Evolutionary conservation across 1,140 invertebrate species (phyloP).

Genomic region (Sitodiplosis mosellana): DNA sequence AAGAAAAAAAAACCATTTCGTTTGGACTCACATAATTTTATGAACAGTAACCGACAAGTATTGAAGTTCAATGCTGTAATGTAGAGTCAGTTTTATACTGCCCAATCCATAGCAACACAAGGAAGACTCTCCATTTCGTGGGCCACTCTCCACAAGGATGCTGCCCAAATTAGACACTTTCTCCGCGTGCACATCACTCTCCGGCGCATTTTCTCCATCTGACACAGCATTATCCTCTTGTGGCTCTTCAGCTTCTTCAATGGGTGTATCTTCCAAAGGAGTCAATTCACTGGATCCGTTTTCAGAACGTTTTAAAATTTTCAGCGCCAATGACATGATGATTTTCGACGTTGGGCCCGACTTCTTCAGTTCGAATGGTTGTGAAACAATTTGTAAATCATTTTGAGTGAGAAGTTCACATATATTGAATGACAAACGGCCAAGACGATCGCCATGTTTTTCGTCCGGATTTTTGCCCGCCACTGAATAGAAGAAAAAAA

Average conservation of each 20-base stretch:
- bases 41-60: slow-evolving; percentile 66
- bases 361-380: slow-evolving; percentile 59
- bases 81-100: slow-evolving; percentile 67
- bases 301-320: slow-evolving; percentile 29
- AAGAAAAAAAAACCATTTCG: neutral
- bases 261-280: too few species aligned
- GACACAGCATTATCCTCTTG: neutral
- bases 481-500: too few species aligned
- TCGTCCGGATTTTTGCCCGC: slow-evolving; percentile 38
- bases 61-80: slow-evolving; percentile 65
- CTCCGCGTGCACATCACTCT: slow-evolving; percentile 13
- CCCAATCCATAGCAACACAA: slow-evolving; percentile 33
- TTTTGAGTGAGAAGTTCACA: slow-evolving; percentile 47
- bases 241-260: neutral
- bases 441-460: slow-evolving; percentile 56
- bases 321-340: slow-evolving; percentile 55
- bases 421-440: slow-evolving; percentile 53
- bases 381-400: slow-evolving; percentile 56
- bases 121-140: too few species aligned
- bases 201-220: neutral
- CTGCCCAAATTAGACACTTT: slow-evolving; percentile 34
- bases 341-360: slow-evolving; percentile 61
- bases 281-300: neutral
- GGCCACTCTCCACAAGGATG: too few species aligned
- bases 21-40: slow-evolving; percentile 72